phyloP scores from a whole-genome alignment of 2,113 vertebrate species.

The Protobothrops flavoviridis region DNA sequence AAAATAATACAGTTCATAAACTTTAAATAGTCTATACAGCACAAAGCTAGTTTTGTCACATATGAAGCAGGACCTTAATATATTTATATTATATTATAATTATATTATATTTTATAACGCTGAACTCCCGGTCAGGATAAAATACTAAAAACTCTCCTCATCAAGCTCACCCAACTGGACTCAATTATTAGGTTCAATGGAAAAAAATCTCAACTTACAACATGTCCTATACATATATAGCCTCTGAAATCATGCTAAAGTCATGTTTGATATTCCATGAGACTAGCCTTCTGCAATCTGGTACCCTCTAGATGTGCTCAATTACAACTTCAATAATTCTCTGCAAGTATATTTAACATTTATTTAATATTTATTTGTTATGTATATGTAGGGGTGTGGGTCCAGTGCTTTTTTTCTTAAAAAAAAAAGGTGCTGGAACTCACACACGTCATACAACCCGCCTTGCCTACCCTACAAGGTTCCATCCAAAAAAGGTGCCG shows the following conservation, averaged over 20 bases:
- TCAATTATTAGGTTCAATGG: not conserved
- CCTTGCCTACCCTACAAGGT: too few relatives aligned
- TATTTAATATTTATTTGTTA: too few relatives aligned
- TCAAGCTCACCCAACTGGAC: not conserved
- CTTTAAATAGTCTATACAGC: slow-evolving; percentile 14
- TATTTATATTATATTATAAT: too few relatives aligned
- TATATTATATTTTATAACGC: not conserved
- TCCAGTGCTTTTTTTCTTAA: too few relatives aligned
- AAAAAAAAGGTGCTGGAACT: too few relatives aligned
- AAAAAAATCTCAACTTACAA: not conserved
- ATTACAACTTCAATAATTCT: not conserved
- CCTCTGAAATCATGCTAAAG: not conserved
- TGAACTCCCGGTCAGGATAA: not conserved
- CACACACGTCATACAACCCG: too few relatives aligned
- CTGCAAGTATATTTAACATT: not conserved
- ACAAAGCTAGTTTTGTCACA: not conserved
- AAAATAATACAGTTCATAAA: not conserved
- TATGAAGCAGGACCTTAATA: not conserved
- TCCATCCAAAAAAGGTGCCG: too few relatives aligned
- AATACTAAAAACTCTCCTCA: not conserved
- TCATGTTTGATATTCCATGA: not conserved
- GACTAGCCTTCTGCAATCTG: not conserved
- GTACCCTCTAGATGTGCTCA: not conserved
- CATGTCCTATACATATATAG: not conserved
- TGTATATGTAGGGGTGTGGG: too few relatives aligned